Evolutionary conservation across 1,140 invertebrate species (phyloP).

Genomic region (Trichonephila clavipes): DNA sequence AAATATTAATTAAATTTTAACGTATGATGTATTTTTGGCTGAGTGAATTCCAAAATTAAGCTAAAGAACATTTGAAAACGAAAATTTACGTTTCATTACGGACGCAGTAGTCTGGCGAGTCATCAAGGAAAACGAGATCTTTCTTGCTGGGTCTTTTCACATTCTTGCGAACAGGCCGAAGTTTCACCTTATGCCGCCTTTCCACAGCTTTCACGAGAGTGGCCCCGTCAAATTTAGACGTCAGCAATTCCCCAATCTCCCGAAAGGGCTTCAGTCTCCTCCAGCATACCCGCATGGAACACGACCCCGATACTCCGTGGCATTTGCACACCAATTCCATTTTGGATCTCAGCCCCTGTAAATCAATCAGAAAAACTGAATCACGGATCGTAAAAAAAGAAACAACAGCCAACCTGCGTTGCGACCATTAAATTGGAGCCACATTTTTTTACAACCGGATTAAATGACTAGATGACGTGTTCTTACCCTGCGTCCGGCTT

Average conservation of each 20-base stretch:
- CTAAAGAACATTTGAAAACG: not conserved
- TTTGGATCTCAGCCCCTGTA: conserved; percentile 61
- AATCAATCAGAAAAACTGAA: conserved; percentile 25
- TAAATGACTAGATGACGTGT: conserved; percentile 28
- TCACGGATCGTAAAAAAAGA: conserved; percentile 30
- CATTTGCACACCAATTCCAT: conserved; percentile 88
- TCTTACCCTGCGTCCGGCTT: conserved; percentile 82
- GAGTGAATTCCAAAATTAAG: too few species aligned
- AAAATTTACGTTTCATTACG: conserved; percentile 89
- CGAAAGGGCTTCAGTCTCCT: conserved; percentile 87
- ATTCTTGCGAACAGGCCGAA: conserved; percentile 77
- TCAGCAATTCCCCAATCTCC: conserved; percentile 80
- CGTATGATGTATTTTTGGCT: too few species aligned
- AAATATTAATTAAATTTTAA: too few species aligned
- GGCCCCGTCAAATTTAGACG: conserved; percentile 81
- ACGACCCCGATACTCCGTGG: conserved; percentile 97
- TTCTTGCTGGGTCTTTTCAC: conserved; percentile 78
- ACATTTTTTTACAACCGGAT: not conserved
- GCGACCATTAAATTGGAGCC: not conserved
- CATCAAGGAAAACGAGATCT: conserved; percentile 91
- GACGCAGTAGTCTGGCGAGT: conserved; percentile 93
- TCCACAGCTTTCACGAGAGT: conserved; percentile 78
- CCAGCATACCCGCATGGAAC: conserved; percentile 96
- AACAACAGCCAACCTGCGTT: not conserved
- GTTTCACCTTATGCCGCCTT: conserved; percentile 69